Conservation (phyloP, 2,113 vertebrate species). For the Ramphastos sulfuratus region DNA sequence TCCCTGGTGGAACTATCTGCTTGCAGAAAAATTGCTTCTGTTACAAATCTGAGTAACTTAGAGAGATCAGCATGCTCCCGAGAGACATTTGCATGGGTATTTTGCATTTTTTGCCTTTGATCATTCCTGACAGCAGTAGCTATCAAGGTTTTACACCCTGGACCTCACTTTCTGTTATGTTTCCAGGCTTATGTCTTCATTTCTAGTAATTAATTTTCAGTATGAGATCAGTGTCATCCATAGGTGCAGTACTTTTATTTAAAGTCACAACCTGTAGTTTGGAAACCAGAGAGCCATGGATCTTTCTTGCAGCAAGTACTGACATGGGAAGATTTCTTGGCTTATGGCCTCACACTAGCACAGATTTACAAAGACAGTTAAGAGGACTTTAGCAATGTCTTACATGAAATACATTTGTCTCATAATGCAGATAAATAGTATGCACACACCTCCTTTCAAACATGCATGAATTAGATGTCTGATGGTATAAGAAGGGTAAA, state of each 20-base stretch:
- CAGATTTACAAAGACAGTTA: neutral
- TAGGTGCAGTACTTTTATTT: neutral
- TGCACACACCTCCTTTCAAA: neutral
- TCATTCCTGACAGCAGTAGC: neutral
- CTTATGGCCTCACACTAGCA: neutral
- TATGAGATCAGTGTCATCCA: neutral
- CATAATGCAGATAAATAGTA: neutral
- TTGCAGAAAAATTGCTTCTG: neutral
- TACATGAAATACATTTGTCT: neutral
- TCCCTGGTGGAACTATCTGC: neutral
- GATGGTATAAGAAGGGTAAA: neutral
- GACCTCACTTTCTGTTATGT: neutral
- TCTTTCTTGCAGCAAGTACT: neutral
- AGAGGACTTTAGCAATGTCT: neutral
- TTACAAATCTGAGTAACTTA: neutral
- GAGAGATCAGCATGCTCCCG: neutral
- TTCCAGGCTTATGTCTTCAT: neutral
- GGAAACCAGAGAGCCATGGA: neutral
- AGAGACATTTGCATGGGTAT: rapidly evolving
- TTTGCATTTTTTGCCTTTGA: neutral
- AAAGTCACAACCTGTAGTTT: neutral
- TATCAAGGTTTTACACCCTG: neutral
- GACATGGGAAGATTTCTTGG: neutral
- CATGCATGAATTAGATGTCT: neutral
- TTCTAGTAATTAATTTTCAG: neutral